These are phyloP conservation scores for Neopelma chrysocephalum DNA, from an alignment of 2,797 vertebrate species.

Conservation along the genomic window DNA sequence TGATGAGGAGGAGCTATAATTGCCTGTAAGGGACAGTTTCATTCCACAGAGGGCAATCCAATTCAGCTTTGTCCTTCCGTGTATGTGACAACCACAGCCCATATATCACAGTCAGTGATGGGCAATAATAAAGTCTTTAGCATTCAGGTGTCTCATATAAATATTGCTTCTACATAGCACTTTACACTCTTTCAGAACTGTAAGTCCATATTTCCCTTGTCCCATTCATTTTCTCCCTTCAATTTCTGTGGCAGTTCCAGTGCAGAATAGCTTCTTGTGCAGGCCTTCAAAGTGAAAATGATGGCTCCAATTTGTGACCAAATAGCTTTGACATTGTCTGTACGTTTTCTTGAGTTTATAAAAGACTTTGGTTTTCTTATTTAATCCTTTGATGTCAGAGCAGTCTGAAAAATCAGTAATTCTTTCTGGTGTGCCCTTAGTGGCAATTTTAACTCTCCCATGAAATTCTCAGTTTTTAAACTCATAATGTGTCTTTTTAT, in stretches of 20 bases:
- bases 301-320: slow-evolving; percentile 60
- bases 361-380: slow-evolving; percentile 54
- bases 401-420: slow-evolving; percentile 49
- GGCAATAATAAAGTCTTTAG: neutral
- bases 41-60: slow-evolving; percentile 9
- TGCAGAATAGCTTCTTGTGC: slow-evolving; percentile 35
- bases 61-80: slow-evolving; percentile 8
- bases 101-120: neutral
- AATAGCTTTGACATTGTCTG: slow-evolving; percentile 64
- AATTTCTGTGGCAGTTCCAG: slow-evolving; percentile 44
- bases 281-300: slow-evolving; percentile 53
- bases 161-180: slow-evolving; percentile 28
- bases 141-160: slow-evolving; percentile 1
- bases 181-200: neutral
- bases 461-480: slow-evolving; percentile 47
- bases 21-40: neutral
- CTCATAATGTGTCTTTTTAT: slow-evolving; percentile 41
- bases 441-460: slow-evolving; percentile 41
- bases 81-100: neutral
- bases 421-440: slow-evolving; percentile 49
- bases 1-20: neutral
- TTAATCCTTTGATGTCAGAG: slow-evolving; percentile 59
- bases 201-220: slow-evolving; percentile 16
- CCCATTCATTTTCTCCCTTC: slow-evolving; percentile 51
- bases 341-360: slow-evolving; percentile 40